phyloP scores from a whole-genome alignment of 37 sponge, comb jelly and placozoan genomes.

The Mnemiopsis leidyi region DNA sequence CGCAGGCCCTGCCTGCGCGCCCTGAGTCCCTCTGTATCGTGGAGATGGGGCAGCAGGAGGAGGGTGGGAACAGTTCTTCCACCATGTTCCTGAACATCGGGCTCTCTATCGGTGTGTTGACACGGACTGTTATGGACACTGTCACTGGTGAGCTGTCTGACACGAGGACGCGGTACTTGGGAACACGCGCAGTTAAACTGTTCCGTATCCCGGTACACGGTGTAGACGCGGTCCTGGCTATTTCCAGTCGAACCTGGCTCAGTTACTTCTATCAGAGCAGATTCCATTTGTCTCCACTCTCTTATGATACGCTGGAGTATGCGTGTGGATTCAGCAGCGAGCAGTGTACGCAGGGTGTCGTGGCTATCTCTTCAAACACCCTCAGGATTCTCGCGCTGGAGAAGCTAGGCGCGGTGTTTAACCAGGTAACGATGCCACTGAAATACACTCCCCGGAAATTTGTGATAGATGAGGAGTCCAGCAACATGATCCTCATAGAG shows the following conservation, averaged over 20 bases:
- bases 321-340: constrained; percentile 97
- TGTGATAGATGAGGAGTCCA: constrained; percentile 77
- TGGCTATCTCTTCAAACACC: constrained; percentile 92
- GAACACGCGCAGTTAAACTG: constrained; percentile 91
- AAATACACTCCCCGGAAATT: constrained; percentile 93
- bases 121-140: constrained; percentile 86
- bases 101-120: constrained; percentile 92
- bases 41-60: constrained; percentile 82
- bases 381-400: constrained; percentile 96
- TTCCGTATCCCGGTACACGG: constrained; percentile 86
- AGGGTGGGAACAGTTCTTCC: constrained; percentile 62
- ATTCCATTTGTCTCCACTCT: constrained; percentile 94
- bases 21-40: constrained; percentile 96
- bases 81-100: constrained; percentile 93
- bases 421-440: constrained; percentile 92
- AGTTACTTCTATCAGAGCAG: constrained; percentile 90
- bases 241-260: constrained; percentile 96
- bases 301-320: constrained; percentile 90
- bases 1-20: constrained; percentile 91
- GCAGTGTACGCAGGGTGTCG: constrained; percentile 97
- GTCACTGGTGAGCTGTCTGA: constrained; percentile 98
- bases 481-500: constrained; percentile 81
- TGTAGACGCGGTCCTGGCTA: constrained; percentile 85
- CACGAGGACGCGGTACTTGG: constrained; percentile 94
- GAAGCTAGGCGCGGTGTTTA: constrained; percentile 95